Base-by-base conservation (phyloP, 2,797 vertebrate species). In the Melanogrammus aeglefinus region DNA sequence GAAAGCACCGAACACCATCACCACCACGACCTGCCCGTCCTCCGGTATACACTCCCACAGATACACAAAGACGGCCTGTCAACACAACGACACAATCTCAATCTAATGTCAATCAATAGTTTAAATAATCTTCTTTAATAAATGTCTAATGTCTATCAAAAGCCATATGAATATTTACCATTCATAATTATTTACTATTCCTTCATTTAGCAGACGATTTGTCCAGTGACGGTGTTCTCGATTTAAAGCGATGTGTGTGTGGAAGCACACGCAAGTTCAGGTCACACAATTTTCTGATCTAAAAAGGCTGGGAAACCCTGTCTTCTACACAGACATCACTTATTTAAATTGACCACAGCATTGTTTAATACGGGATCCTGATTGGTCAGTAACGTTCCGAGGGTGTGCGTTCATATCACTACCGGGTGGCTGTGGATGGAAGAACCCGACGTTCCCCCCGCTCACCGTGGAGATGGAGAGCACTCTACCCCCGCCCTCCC, bases 31-130 rank as follows among this genome's bases (percentile, higher is more conserved):
- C 86, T 95, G 94, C 75, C 92, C 91, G 12, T 95, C 94, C 82
- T 95, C 94, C 78, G 95, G 95, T 81, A 95, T 92, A 91, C 92
- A 94, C 7, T 94, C 92, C 95, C 94, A 95, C 74, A 94, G 78
- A 85, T 81, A 92, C 79, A 94, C 80, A 27, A 94, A 89, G 14
- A 92, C 41, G 72, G 86, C 90, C 95, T 95, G 86, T 35, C 81
- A 36, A 80, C 0, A 8, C 31, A 16, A 31, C 24, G 16, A 71
- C 31, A 18, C 57, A 63, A 63, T 69, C 63, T 27, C 63, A 69
- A 69, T 63, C 18, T 18, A 1, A 72, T 1, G 35, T 18, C 6
- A 8, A 13, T 72, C 33, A 72, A 72, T 7, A 5, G 72, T 21
- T 38, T 6, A 8, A n/a, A 74, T 39, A 9, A 74, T n/a, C 21